phyloP scores from a whole-genome alignment of 92 coral and sea anemone genomes.

The Paramuricea clavata region DNA sequence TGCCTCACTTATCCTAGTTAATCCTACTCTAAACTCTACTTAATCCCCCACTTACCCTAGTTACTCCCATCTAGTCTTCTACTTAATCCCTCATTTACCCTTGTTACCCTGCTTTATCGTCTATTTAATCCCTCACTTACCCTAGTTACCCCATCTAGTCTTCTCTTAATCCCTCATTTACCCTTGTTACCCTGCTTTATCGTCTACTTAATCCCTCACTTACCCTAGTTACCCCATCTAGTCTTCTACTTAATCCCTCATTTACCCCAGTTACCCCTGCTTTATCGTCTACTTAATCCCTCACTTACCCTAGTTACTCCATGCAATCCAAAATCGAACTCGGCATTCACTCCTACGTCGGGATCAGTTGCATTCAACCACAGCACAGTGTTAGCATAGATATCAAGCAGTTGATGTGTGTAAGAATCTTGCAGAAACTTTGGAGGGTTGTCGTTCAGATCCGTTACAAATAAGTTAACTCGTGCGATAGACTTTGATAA shows the following conservation, averaged over 20 bases:
- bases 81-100: slow-evolving; percentile 59
- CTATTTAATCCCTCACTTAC: background rate
- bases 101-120: too few relatives aligned
- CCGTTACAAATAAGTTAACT: slow-evolving; percentile 77
- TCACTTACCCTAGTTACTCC: slow-evolving; percentile 81
- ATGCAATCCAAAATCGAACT: slow-evolving; percentile 79
- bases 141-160: background rate
- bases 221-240: background rate
- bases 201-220: background rate
- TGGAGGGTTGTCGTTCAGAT: slow-evolving; percentile 91
- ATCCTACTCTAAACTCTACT: background rate
- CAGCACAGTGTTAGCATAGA: slow-evolving; percentile 59
- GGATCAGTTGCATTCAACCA: slow-evolving; percentile 78
- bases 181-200: slow-evolving; percentile 90
- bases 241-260: background rate
- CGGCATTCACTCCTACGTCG: slow-evolving; percentile 82
- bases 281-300: background rate
- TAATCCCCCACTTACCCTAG: background rate
- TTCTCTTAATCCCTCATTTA: background rate
- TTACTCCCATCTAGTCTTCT: background rate
- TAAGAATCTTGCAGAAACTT: slow-evolving; percentile 63
- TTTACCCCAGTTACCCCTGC: background rate
- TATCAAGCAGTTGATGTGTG: slow-evolving; percentile 60
- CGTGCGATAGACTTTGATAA: slow-evolving; percentile 72
- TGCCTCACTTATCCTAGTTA: background rate